These are phyloP conservation scores for Papilio xuthus DNA, from an alignment of 1,140 invertebrate genomes.

Conservation along the genomic window DNA sequence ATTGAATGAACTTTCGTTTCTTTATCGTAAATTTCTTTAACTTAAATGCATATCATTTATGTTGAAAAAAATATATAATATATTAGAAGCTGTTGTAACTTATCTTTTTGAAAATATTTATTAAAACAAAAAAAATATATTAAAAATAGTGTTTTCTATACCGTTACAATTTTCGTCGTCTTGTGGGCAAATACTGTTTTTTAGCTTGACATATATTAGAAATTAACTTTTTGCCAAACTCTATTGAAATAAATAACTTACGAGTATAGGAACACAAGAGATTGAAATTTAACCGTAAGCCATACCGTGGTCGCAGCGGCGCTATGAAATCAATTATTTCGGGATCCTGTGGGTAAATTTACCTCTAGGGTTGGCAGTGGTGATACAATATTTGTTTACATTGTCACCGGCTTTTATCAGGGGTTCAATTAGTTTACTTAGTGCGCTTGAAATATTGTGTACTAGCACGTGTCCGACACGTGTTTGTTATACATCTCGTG, in stretches of 20 bases:
- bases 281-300: conserved; percentile 11
- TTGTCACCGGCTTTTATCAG: conserved; percentile 30
- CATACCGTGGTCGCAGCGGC: conserved; percentile 1
- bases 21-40: background rate
- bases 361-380: conserved; percentile 19
- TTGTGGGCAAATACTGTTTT: no score
- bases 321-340: conserved; percentile 27
- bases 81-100: no score
- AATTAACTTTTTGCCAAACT: background rate
- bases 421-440: conserved; percentile 7
- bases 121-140: no score
- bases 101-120: no score
- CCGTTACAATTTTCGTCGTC: no score
- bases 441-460: conserved; percentile 9
- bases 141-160: no score
- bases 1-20: background rate
- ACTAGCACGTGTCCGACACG: background rate
- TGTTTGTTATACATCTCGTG: background rate
- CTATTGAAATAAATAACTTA: background rate
- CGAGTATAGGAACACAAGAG: background rate
- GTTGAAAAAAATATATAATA: no score
- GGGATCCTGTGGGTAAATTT: conserved; percentile 17
- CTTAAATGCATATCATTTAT: no score
- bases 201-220: no score
- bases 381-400: conserved; percentile 30